phyloP scores from a whole-genome alignment of 2,888 invertebrate genomes.

The Mycalesis mineus region DNA sequence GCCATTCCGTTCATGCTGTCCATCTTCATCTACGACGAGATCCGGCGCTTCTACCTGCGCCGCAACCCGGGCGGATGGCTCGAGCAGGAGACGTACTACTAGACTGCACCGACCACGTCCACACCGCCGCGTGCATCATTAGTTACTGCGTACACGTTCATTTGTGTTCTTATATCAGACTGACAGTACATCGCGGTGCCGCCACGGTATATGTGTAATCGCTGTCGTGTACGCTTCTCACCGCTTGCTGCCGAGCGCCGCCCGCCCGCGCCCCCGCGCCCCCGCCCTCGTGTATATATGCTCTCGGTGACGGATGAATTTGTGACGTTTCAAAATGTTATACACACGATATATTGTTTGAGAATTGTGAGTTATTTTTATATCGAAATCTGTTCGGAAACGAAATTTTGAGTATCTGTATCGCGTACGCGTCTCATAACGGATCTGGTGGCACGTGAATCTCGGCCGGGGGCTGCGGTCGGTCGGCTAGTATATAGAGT shows the following conservation, averaged over 20 bases:
- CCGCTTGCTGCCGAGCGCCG: constrained; percentile 61
- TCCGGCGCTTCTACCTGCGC: constrained; percentile 97
- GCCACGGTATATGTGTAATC: constrained; percentile 62
- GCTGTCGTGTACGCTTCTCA: constrained; percentile 72
- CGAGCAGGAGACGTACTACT: constrained; percentile 99
- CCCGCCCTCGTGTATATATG: constrained; percentile 25
- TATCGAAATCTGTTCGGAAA: constrained; percentile 55
- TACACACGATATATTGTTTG: constrained; percentile 54
- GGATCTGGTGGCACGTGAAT: constrained; percentile 24
- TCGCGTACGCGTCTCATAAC: constrained; percentile 7
- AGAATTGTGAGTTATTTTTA: constrained; percentile 67
- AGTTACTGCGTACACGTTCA: constrained; percentile 66
- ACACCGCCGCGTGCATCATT: constrained; percentile 55
- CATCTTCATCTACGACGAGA: constrained; percentile 99
- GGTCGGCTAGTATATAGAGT: constrained; percentile 41
- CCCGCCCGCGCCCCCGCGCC: constrained; percentile 22
- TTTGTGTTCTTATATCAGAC: constrained; percentile 67
- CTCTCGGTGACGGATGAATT: constrained; percentile 59
- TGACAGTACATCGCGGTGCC: constrained; percentile 62
- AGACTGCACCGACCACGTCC: constrained; percentile 70
- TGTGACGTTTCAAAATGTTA: constrained; percentile 61
- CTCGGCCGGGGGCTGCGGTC: constrained; percentile 31
- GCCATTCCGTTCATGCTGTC: constrained; percentile 98
- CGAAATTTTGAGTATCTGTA: constrained; percentile 4
- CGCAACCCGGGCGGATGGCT: constrained; percentile 99